phyloP scores from a whole-genome alignment of 92 coral and sea anemone species.

The Parazoanthus atlanticus region DNA sequence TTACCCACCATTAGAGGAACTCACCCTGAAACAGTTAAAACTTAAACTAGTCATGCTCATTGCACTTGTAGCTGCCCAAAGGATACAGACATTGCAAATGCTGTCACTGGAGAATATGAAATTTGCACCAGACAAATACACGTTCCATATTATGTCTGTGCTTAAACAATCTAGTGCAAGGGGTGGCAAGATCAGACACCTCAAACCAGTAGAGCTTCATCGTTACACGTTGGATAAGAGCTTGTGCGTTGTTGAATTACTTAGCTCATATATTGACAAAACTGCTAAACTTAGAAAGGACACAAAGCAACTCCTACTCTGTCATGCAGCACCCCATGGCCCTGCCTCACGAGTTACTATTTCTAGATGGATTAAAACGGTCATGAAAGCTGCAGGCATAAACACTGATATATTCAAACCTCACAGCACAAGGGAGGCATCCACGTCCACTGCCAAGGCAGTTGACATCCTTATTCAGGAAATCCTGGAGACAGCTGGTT shows the following conservation, averaged over 20 bases:
- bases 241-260: constrained; percentile 50
- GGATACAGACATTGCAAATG: constrained; percentile 8
- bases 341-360: constrained; percentile 66
- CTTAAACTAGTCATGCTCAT: constrained; percentile 53
- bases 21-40: constrained; percentile 47
- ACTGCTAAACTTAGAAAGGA: constrained; percentile 55
- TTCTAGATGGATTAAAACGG: constrained; percentile 57
- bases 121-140: not conserved
- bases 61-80: constrained; percentile 20
- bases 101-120: constrained; percentile 13
- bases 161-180: constrained; percentile 43
- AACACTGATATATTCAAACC: constrained; percentile 57
- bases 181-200: constrained; percentile 55
- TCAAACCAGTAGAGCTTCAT: constrained; percentile 50
- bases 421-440: constrained; percentile 67
- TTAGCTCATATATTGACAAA: constrained; percentile 52
- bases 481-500: constrained; percentile 70
- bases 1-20: constrained; percentile 28
- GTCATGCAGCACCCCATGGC: constrained; percentile 66
- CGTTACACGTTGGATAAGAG: constrained; percentile 41
- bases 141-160: constrained; percentile 18
- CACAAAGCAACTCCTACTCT: constrained; percentile 61
- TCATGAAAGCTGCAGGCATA: constrained; percentile 61
- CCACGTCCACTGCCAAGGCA: constrained; percentile 66
- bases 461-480: constrained; percentile 61